A percentile compares a stretch with the other conserved stretches of the same genome.
Conservation (phyloP, 2,113 vertebrate species). For the Colaptes auratus region DNA sequence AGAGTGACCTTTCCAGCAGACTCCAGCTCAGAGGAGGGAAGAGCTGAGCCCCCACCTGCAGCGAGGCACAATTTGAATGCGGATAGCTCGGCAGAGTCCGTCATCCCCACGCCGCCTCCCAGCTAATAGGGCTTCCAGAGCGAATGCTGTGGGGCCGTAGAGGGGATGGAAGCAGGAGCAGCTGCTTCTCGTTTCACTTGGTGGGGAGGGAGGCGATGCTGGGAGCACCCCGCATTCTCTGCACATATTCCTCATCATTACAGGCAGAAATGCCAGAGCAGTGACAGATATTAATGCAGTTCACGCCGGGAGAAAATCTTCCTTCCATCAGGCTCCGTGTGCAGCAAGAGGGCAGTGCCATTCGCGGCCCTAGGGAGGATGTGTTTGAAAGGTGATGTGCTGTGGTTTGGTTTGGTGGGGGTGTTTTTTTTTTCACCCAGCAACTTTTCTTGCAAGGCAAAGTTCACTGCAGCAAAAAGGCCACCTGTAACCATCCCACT, state of each 20-base stretch:
- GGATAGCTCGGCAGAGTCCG: not conserved
- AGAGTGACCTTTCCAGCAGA: not conserved
- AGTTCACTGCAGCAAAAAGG: not conserved
- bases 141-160: not conserved
- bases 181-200: slow-evolving; percentile 46
- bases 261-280: slow-evolving; percentile 78
- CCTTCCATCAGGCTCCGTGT: slow-evolving; percentile 76
- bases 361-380: slow-evolving; percentile 53
- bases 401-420: no score
- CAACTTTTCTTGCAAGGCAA: not conserved
- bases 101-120: not conserved
- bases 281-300: slow-evolving; percentile 82
- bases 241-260: slow-evolving; percentile 83
- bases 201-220: slow-evolving; percentile 12
- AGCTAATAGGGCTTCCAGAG: not conserved
- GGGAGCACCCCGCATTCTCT: slow-evolving; percentile 59
- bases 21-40: not conserved
- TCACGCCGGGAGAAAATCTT: slow-evolving; percentile 78
- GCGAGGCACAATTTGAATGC: not conserved
- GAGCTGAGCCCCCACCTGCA: not conserved
- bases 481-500: rapidly evolving
- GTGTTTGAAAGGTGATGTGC: slow-evolving; percentile 44
- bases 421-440: not conserved
- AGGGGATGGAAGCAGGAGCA: not conserved
- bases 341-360: slow-evolving; percentile 78